Evolutionary conservation across 2,113 vertebrate genomes (phyloP).

Genomic region (Hippocampus barbouri): DNA sequence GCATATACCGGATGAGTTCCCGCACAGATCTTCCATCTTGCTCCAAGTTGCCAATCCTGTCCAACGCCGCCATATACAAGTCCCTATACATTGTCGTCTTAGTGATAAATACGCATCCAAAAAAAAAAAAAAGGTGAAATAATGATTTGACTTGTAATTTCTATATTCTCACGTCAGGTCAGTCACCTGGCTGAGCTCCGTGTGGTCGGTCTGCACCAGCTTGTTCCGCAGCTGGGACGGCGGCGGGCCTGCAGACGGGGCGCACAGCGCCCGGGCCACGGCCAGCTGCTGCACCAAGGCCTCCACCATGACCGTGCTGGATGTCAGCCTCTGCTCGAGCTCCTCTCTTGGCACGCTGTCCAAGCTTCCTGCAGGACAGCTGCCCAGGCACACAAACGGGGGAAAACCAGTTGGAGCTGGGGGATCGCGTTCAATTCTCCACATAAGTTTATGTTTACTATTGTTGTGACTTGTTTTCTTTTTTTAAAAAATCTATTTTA

Average conservation of each 20-base stretch:
- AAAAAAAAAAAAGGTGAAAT: fast-evolving
- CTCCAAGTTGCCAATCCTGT: slow-evolving; percentile 64
- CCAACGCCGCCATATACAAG: slow-evolving; percentile 64
- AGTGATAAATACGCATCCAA: slow-evolving; percentile 8
- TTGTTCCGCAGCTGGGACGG: slow-evolving; percentile 72
- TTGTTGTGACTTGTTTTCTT: too few species aligned
- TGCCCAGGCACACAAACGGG: slow-evolving; percentile 39
- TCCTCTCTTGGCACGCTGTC: slow-evolving; percentile 72
- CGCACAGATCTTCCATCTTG: slow-evolving; percentile 50
- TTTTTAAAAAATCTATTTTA: too few species aligned
- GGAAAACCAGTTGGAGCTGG: background rate
- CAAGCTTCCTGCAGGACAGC: slow-evolving; percentile 75
- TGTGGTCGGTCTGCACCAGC: slow-evolving; percentile 78
- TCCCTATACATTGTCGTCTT: slow-evolving; percentile 65
- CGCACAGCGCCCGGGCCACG: slow-evolving; percentile 41
- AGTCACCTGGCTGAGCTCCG: slow-evolving; percentile 73
- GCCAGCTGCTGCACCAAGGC: slow-evolving; percentile 80
- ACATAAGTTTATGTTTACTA: too few species aligned
- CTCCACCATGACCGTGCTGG: slow-evolving; percentile 83
- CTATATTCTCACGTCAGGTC: background rate
- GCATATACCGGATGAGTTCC: slow-evolving; percentile 59
- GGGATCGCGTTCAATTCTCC: background rate
- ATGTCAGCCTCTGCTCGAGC: slow-evolving; percentile 81
- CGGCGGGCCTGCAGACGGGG: slow-evolving; percentile 12
- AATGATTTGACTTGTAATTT: background rate